Evolutionary conservation across 1,140 invertebrate species (phyloP).

Genomic region (Cotesia typhae): DNA sequence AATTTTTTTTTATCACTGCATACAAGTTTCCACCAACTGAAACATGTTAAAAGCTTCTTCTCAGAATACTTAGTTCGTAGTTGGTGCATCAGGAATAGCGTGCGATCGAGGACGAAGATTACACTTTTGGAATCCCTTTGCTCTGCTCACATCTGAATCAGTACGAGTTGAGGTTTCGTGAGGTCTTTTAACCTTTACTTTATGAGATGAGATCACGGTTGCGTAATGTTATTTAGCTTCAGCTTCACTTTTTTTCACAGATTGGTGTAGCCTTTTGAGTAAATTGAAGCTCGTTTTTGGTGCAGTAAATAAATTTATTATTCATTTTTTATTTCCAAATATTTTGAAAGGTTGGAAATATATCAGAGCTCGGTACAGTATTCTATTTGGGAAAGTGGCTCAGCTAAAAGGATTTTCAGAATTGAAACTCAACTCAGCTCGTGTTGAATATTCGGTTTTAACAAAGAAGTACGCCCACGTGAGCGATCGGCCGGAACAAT

Average conservation of each 20-base stretch:
- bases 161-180: neutral
- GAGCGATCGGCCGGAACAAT: slow-evolving; percentile 18
- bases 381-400: no score
- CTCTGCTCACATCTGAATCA: slow-evolving; percentile 5
- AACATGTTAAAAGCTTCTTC: neutral
- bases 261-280: no score
- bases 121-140: neutral
- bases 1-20: neutral
- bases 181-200: no score
- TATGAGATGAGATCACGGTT: no score
- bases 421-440: neutral
- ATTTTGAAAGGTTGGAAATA: no score
- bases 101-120: slow-evolving; percentile 9
- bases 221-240: no score
- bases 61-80: no score
- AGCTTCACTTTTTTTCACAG: no score
- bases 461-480: slow-evolving; percentile 4
- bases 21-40: neutral
- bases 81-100: neutral
- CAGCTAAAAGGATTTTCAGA: neutral
- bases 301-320: no score
- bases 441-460: slow-evolving; percentile 10
- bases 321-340: no score
- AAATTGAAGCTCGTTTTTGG: no score
- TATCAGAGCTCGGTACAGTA: no score